Base-by-base conservation (phyloP, 2,113 vertebrate genomes). In the Smithornis capensis region DNA sequence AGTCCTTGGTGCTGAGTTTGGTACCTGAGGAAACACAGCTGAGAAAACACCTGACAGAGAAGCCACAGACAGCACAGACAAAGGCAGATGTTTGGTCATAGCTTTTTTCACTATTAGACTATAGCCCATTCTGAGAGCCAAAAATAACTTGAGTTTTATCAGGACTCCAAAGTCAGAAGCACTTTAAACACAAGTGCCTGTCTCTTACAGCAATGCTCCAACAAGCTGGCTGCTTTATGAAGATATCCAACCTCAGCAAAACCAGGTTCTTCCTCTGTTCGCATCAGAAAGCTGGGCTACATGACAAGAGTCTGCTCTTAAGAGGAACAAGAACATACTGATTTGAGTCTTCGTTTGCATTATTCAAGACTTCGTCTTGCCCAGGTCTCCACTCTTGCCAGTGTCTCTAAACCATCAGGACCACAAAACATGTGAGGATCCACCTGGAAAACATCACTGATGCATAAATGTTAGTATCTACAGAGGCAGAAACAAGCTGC, bases 391-490 rank as follows among this genome's bases (percentile, higher is more conserved):
- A 53, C 35, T 83, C 78, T 50, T 63, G 47, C 18, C 44, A 70
- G 12, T 4, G 9, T 24, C n/a, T 77, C 71, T 68, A 73, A 17
- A 53, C 31, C 38, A 55, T 22, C 21, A 70, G 22, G 13, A 84
- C 7, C 19, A 83, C 38, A 63, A 65, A 73, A 45, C 5, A 7
- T 8, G 2, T 22, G 31, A 85, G 18, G 28, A 74, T 68, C n/a
- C 70, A 65, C 57, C 28, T 80, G 45, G 27, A 76, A 80, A 82
- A 19, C 7, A 4, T 14, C n/a, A 65, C 9, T 37, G 25, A 68
- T 6, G 29, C 0, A 0, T 21, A 40, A 76, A 10, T 6, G 29
- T 37, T 31, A 76, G 23, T 42, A 86, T 5, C 45, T 35, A 37
- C 1, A 60, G 23, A 62, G 60, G 37, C 23, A 94, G 50, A 63